Evolutionary conservation across 2,797 vertebrate genomes (phyloP).

Genomic region (Acanthurus lineatus): DNA sequence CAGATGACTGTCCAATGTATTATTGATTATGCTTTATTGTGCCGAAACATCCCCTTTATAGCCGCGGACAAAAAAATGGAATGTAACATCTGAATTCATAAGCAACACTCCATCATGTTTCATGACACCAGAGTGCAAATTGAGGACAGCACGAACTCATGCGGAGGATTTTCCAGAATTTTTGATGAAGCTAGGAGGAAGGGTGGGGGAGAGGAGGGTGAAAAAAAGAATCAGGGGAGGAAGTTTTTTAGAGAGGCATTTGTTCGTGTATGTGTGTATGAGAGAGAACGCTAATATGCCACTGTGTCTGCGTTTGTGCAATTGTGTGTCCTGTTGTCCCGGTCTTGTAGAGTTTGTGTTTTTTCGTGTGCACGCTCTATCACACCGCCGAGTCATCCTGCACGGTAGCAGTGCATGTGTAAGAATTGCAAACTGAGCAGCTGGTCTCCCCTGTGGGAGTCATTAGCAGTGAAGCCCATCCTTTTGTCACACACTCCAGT

Average conservation of each 20-base stretch:
- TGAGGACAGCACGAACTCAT: constrained; percentile 49
- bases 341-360: constrained; percentile 55
- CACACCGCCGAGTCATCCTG: constrained; percentile 41
- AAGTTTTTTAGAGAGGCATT: not conserved
- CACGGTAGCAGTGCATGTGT: constrained; percentile 46
- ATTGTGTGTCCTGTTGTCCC: constrained; percentile 24
- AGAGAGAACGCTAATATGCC: not conserved
- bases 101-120: constrained; percentile 34
- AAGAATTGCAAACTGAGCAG: constrained; percentile 73
- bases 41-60: constrained; percentile 50
- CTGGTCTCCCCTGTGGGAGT: constrained; percentile 83
- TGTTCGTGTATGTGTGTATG: not conserved
- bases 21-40: constrained; percentile 71
- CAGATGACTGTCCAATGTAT: constrained; percentile 55
- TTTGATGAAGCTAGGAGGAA: constrained; percentile 19
- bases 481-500: constrained; percentile 83
- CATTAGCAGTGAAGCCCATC: constrained; percentile 84
- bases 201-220: no score
- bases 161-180: constrained; percentile 26
- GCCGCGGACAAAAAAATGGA: constrained; percentile 19
- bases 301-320: not conserved
- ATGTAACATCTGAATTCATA: constrained; percentile 61
- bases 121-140: constrained; percentile 53
- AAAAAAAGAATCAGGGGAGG: not conserved
- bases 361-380: constrained; percentile 21